These are phyloP conservation scores for Holocentrus rufus DNA, from an alignment of 2,797 vertebrate genomes.

Conservation along the genomic window DNA sequence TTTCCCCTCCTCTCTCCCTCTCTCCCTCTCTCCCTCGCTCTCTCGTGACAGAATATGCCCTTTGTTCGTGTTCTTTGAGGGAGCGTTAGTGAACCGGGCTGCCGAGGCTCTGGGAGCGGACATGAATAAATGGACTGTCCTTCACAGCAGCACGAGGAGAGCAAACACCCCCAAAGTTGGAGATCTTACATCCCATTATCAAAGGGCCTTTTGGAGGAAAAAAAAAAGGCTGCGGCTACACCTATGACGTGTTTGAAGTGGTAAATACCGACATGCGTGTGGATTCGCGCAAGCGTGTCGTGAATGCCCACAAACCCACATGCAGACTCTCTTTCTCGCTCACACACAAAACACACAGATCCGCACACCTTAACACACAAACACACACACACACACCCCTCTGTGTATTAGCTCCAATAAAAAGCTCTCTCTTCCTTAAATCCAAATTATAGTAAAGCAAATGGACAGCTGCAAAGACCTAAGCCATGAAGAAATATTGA, in stretches of 20 bases:
- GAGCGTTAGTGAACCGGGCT: constrained; percentile 49
- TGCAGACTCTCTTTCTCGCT: neutral
- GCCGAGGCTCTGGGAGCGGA: constrained; percentile 68
- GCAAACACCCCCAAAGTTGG: constrained; percentile 58
- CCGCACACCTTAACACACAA: neutral
- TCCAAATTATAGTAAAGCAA: constrained; percentile 35
- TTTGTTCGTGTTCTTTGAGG: constrained; percentile 73
- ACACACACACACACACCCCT: constrained; percentile 1
- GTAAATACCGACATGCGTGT: constrained; percentile 20
- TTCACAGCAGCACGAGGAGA: constrained; percentile 67
- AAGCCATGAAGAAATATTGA: constrained; percentile 10
- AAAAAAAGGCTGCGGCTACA: constrained; percentile 34
- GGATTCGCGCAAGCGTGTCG: constrained; percentile 12
- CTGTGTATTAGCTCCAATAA: constrained; percentile 20
- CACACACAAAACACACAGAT: constrained; percentile 10
- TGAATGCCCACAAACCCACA: constrained; percentile 31
- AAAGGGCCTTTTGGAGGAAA: constrained; percentile 58
- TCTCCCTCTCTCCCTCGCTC: constrained; percentile 39
- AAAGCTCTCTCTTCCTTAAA: constrained; percentile 3
- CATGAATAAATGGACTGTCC: constrained; percentile 78
- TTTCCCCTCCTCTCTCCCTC: constrained; percentile 30
- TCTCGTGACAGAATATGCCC: constrained; percentile 71
- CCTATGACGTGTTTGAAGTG: constrained; percentile 32
- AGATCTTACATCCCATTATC: constrained; percentile 69
- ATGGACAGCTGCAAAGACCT: constrained; percentile 24